Conservation (phyloP, 2,888 invertebrate species). For the Agriopis aurantiaria region DNA sequence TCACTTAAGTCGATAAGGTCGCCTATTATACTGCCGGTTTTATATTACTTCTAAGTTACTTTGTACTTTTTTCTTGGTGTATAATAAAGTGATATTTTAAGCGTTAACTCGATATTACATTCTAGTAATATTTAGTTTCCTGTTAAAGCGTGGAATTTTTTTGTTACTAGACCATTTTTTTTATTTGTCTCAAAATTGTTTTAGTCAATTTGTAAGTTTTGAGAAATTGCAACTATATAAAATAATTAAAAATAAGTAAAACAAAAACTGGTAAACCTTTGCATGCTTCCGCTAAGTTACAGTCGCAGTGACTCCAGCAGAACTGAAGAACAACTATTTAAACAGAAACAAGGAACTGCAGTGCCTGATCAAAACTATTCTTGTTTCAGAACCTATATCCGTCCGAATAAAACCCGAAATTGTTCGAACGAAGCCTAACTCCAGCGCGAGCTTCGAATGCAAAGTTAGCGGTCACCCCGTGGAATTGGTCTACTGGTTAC, state of each 20-base stretch:
- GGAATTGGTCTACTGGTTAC: slow-evolving; percentile 92
- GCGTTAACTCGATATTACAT: no score
- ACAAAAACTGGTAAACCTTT: slow-evolving; percentile 21
- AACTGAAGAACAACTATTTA: slow-evolving; percentile 25
- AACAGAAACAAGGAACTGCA: slow-evolving; percentile 19
- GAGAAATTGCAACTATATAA: no score
- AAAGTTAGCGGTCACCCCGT: slow-evolving; percentile 95
- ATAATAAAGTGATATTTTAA: no score
- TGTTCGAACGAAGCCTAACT: slow-evolving; percentile 93
- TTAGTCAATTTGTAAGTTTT: no score
- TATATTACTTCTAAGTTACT: no score
- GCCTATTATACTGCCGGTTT: no score
- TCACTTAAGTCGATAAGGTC: no score
- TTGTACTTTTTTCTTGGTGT: no score
- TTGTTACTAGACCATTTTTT: no score
- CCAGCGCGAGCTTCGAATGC: slow-evolving; percentile 95
- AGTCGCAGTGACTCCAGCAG: neutral
- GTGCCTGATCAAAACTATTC: slow-evolving; percentile 31
- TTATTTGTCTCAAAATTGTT: no score
- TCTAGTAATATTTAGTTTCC: no score
- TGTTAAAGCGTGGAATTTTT: no score
- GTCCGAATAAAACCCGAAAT: slow-evolving; percentile 93
- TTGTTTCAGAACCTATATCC: slow-evolving; percentile 89
- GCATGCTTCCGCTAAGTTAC: slow-evolving; percentile 16
- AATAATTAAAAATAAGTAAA: neutral